Evolutionary conservation across 2,888 invertebrate species (phyloP), one percentile per base, ranked within the genome.

Genomic region (Mylabris sibirica): DNA sequence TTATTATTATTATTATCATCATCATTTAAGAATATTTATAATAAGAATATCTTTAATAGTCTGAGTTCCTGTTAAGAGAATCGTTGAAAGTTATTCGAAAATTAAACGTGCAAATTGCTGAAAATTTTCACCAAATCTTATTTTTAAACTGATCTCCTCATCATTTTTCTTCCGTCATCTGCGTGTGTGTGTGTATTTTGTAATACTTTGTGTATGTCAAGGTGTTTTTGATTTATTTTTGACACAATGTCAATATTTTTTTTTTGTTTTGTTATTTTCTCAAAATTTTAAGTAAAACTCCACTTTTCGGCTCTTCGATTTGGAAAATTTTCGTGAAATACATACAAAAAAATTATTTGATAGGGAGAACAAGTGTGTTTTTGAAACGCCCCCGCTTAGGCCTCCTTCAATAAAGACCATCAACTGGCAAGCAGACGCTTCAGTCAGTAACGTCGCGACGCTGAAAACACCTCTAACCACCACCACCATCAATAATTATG

Each of bases 381-480:
- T 60, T 60, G 66, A 64, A 63, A 76, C 83, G 81, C 83, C 83
- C 81, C 79, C 84, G 81, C 83, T 66, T 66, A 62, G 66, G 69
- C 72, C 72, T 75, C 77, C 8, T 30, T 30, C 75, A 79, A 82
- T 84, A 83, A 79, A 83, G 81, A 74, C 79, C 76, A 79, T 78
- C 78, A 77, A 74, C 78, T 76, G 75, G 74, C 73, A 75, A 44
- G 73, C 80, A 81, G 80, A 83, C 82, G 84, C 83, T 81, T 86
- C 86, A 81, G 87, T 78, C 85, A 80, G 86, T 86, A 85, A 82
- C 87, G 85, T 85, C 87, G 85, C 85, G 86, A 86, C 87, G 86
- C 84, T 77, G 76, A 72, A 76, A 77, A 77, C 77, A 74, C 76
- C 70, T 76, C 75, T 66, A n/a, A n/a, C 66, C 53, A 64, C 59